Evolutionary conservation across 2,888 invertebrate genomes (phyloP).

Genomic region (Brenthis daphne): DNA sequence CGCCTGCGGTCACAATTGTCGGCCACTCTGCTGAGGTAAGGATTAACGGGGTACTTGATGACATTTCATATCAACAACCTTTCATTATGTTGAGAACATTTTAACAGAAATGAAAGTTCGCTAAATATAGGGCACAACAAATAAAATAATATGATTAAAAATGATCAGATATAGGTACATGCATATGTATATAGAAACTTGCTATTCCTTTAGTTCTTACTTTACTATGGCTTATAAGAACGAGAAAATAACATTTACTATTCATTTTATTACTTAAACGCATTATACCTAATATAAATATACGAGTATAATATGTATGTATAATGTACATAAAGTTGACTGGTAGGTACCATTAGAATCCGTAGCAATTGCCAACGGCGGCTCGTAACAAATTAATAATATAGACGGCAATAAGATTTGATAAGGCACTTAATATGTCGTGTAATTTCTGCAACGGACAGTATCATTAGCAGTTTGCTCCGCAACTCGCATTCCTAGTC

Average conservation of each 20-base stretch:
- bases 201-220: no score
- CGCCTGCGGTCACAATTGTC: conserved; percentile 40
- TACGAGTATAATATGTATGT: no score
- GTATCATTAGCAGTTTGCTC: conserved; percentile 40
- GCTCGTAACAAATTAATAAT: conserved; percentile 15
- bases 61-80: conserved; percentile 8
- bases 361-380: conserved; percentile 11
- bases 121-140: neutral
- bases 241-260: neutral
- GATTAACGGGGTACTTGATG: conserved; percentile 27
- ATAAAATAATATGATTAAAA: no score
- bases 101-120: neutral
- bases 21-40: conserved; percentile 32
- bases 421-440: conserved; percentile 29
- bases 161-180: no score
- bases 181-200: no score
- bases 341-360: conserved; percentile 9
- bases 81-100: neutral
- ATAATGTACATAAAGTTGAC: no score
- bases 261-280: neutral
- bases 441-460: conserved; percentile 25
- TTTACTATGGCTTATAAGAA: no score
- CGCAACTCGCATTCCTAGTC: conserved; percentile 53
- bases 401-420: conserved; percentile 20
- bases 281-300: neutral